Percentiles rank a stretch among this genome's conserved stretches.
Conservation (phyloP, 2,888 invertebrate genomes). For the Blastobasis adustella region DNA sequence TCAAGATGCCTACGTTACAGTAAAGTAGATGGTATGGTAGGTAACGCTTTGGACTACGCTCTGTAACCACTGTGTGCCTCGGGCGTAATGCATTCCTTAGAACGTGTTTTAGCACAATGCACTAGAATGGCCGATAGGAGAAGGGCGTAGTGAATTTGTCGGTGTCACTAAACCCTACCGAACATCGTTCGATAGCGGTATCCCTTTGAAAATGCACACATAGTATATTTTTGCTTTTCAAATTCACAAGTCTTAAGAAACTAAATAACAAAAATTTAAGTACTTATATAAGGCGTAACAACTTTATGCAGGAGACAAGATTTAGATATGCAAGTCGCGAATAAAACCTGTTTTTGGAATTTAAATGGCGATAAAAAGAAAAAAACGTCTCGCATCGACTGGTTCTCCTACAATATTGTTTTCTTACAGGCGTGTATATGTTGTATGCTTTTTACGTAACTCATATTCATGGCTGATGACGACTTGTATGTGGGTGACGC, state of each 20-base stretch:
- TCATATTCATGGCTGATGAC: neutral
- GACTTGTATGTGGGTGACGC: neutral
- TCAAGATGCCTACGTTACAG: neutral
- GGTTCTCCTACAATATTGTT: slow-evolving; percentile 27
- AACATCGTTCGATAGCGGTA: neutral
- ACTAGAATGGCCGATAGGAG: slow-evolving; percentile 28
- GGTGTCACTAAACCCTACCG: slow-evolving; percentile 16
- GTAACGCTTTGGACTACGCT: slow-evolving; percentile 6
- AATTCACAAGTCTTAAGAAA: no score
- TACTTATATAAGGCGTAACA: slow-evolving; percentile 15
- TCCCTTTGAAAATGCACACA: no score
- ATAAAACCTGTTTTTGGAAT: slow-evolving; percentile 48
- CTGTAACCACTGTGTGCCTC: slow-evolving; percentile 6
- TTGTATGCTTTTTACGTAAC: no score
- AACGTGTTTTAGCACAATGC: slow-evolving; percentile 55
- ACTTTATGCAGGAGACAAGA: slow-evolving; percentile 26
- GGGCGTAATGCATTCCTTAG: slow-evolving; percentile 47
- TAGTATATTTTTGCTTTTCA: no score
- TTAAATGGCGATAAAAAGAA: slow-evolving; percentile 6
- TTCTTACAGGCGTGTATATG: neutral
- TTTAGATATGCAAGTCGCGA: slow-evolving; percentile 31
- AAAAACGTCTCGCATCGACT: slow-evolving; percentile 18
- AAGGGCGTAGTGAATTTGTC: slow-evolving; percentile 7
- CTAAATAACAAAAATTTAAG: neutral
- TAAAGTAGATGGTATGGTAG: slow-evolving; percentile 23